A percentile compares a stretch with the other conserved stretches of the same genome.
These are phyloP conservation scores for Epinotia demarniana DNA, from an alignment of 2,888 invertebrate species.

Conservation along the genomic window DNA sequence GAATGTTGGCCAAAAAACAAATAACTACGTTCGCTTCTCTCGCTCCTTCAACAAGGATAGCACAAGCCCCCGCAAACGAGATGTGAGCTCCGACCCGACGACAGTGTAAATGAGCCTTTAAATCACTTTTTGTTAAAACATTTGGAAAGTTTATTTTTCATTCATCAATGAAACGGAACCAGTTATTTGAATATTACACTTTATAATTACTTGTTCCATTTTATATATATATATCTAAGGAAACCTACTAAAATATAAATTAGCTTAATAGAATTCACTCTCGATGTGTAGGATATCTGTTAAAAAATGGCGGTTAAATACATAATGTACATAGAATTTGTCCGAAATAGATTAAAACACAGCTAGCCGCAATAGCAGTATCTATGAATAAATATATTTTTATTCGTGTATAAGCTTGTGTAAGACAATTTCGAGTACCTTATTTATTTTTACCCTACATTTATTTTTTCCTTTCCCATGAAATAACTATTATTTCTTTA, in stretches of 20 bases:
- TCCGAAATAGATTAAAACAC: slow-evolving; percentile 12
- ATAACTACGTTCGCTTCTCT: too few species aligned
- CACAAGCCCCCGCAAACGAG: too few species aligned
- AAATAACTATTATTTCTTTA: not conserved
- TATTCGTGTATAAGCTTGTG: slow-evolving; percentile 2
- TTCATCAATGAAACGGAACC: too few species aligned
- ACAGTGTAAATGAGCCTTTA: too few species aligned
- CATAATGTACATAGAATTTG: slow-evolving; percentile 38
- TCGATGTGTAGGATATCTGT: slow-evolving; percentile 35
- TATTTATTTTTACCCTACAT: not conserved
- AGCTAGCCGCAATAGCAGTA: slow-evolving; percentile 20
- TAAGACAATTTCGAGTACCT: not conserved
- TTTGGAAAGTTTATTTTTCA: too few species aligned
- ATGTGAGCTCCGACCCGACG: too few species aligned
- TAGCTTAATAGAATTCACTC: slow-evolving; percentile 24
- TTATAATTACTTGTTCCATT: slow-evolving; percentile 9
- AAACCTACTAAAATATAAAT: slow-evolving; percentile 29
- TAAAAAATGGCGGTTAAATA: slow-evolving; percentile 11
- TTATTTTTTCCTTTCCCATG: too few species aligned
- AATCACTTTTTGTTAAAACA: too few species aligned
- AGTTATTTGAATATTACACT: not conserved
- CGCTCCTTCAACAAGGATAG: too few species aligned
- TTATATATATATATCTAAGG: not conserved
- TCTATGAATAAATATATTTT: slow-evolving; percentile 15
- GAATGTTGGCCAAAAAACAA: too few species aligned